phyloP scores from a whole-genome alignment of 2,797 vertebrate species.

The Arctocebus calabarensis region DNA sequence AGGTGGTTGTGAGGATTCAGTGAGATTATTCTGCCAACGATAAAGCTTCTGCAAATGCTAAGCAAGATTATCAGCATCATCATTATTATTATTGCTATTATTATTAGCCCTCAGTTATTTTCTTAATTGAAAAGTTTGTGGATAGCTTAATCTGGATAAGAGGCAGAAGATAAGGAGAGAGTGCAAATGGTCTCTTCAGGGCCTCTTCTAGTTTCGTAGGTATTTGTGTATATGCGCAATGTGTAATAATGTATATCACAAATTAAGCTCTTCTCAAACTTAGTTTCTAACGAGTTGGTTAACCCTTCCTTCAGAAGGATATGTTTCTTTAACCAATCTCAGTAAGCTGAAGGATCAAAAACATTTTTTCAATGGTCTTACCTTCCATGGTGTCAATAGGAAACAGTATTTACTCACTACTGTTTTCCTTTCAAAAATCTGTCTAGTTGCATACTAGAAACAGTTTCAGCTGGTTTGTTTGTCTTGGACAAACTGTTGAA shows the following conservation, averaged over 20 bases:
- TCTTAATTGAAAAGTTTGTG: not conserved
- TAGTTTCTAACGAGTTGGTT: not conserved
- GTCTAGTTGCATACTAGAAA: constrained; percentile 75
- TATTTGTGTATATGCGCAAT: not conserved
- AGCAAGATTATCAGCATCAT: not conserved
- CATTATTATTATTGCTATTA: not conserved
- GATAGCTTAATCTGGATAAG: not conserved
- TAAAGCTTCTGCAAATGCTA: not conserved
- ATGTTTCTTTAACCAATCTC: constrained; percentile 3
- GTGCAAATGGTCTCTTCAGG: not conserved
- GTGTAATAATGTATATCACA: not conserved
- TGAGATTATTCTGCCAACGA: not conserved
- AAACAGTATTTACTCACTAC: constrained; percentile 81
- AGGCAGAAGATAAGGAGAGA: not conserved
- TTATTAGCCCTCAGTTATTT: not conserved
- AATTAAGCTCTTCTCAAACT: not conserved
- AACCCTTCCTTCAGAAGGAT: constrained; percentile 15
- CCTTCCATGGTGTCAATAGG: constrained; percentile 71
- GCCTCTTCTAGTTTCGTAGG: not conserved
- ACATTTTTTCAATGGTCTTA: constrained; percentile 12
- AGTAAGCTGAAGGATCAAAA: not conserved
- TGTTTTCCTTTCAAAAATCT: constrained; percentile 80
- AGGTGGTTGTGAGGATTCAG: not conserved
- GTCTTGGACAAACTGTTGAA: constrained; percentile 72
- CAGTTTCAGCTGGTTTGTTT: constrained; percentile 74